Evolutionary conservation across 2,113 vertebrate species (phyloP).

Genomic region (Cinclus cinclus): DNA sequence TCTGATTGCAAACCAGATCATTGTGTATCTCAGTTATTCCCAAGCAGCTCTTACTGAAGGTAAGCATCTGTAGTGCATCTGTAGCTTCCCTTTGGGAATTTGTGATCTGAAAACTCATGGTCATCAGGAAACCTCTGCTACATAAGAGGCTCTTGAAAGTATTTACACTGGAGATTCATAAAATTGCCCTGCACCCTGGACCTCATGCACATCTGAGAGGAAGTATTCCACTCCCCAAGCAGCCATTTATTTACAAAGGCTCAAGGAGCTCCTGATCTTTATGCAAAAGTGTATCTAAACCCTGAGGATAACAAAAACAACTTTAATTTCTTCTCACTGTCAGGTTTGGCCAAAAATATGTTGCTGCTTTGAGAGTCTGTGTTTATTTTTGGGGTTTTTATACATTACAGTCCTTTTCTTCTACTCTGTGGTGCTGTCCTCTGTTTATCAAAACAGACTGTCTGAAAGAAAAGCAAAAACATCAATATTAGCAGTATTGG

Average conservation of each 20-base stretch:
- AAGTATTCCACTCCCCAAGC: not conserved
- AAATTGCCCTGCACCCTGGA: not conserved
- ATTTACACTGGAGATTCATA: not conserved
- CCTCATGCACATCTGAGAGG: not conserved
- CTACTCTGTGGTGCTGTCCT: not conserved
- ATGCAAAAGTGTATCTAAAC: slow-evolving; percentile 3
- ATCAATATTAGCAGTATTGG: not conserved
- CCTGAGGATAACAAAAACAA: slow-evolving; percentile 22
- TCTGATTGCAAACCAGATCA: not conserved
- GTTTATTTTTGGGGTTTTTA: not conserved
- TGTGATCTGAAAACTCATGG: not conserved
- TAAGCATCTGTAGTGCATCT: not conserved
- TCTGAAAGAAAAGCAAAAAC: slow-evolving; percentile 23
- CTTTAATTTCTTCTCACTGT: not conserved
- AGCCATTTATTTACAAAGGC: not conserved
- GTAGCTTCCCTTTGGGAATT: not conserved
- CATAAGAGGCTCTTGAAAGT: not conserved
- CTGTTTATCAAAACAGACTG: slow-evolving; percentile 29
- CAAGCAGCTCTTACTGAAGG: not conserved
- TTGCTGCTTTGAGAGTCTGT: slow-evolving; percentile 2
- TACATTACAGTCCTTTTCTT: not conserved
- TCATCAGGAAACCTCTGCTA: not conserved
- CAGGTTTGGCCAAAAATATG: slow-evolving; percentile 1
- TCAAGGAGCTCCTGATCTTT: not conserved
- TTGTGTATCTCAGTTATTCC: not conserved